Evolutionary conservation across 1,140 invertebrate genomes (phyloP).

Genomic region (Agrilus planipennis): DNA sequence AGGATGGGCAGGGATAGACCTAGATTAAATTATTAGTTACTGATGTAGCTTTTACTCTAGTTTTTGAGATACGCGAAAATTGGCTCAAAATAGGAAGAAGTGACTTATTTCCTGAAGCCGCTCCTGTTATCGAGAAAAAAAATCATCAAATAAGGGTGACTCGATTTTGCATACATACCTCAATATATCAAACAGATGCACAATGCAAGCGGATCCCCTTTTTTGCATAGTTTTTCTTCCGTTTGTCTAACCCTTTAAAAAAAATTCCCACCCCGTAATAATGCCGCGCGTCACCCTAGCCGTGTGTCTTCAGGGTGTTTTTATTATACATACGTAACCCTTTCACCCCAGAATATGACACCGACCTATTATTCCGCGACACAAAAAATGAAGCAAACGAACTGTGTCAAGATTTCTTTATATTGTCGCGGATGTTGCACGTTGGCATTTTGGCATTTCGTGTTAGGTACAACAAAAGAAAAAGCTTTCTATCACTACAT

Average conservation of each 20-base stretch:
- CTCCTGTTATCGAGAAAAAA: too few species aligned
- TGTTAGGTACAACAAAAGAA: too few species aligned
- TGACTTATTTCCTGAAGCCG: too few species aligned
- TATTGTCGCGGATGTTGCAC: too few species aligned
- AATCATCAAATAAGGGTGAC: slow-evolving; percentile 12
- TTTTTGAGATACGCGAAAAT: too few species aligned
- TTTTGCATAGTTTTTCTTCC: slow-evolving; percentile 33
- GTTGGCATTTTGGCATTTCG: too few species aligned
- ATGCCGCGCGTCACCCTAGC: slow-evolving; percentile 27
- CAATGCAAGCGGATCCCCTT: slow-evolving; percentile 26
- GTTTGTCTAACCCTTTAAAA: slow-evolving; percentile 22
- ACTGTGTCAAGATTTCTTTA: slow-evolving; percentile 32
- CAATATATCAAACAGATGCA: slow-evolving; percentile 27
- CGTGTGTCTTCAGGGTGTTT: slow-evolving; percentile 34
- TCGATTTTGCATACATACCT: slow-evolving; percentile 28
- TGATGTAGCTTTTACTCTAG: too few species aligned
- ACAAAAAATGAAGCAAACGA: slow-evolving; percentile 31
- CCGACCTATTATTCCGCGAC: slow-evolving; percentile 25
- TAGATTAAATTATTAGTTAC: too few species aligned
- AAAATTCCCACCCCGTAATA: slow-evolving; percentile 29
- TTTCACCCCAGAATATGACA: slow-evolving; percentile 32
- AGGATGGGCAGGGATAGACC: too few species aligned
- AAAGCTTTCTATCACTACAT: too few species aligned
- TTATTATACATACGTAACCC: slow-evolving; percentile 31
- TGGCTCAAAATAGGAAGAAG: too few species aligned